These are phyloP conservation scores for Pogona vitticeps DNA, from an alignment of 2,113 vertebrate species.

Conservation along the genomic window DNA sequence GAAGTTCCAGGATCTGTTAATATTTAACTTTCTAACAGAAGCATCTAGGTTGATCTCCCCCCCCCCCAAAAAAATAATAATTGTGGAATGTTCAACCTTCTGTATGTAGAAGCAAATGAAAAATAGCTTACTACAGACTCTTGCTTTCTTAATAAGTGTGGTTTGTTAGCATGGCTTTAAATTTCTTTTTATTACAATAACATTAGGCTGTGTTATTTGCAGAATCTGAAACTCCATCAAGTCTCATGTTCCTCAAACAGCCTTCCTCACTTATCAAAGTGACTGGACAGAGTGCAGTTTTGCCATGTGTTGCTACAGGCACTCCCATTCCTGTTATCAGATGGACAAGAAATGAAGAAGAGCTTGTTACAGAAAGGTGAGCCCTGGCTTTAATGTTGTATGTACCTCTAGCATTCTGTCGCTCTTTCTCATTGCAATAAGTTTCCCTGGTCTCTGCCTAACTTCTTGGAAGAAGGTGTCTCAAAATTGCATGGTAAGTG, in stretches of 20 bases:
- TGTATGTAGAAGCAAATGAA: background rate
- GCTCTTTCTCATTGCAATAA: background rate
- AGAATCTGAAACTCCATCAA: conserved; percentile 80
- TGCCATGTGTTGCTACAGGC: conserved; percentile 84
- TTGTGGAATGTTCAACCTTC: background rate
- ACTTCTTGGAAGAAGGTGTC: background rate
- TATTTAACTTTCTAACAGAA: background rate
- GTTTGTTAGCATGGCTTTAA: background rate
- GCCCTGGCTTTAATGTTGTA: conserved; percentile 36
- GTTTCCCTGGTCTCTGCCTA: background rate
- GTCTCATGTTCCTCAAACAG: conserved; percentile 79
- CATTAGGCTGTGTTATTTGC: conserved; percentile 32
- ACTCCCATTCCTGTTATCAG: conserved; percentile 78
- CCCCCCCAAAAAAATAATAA: background rate
- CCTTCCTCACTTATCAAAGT: conserved; percentile 78
- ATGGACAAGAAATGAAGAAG: conserved; percentile 84
- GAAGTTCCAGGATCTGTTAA: no score
- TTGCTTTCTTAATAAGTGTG: background rate
- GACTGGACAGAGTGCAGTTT: conserved; percentile 77
- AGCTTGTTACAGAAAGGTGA: conserved; percentile 83
- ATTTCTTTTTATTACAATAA: background rate
- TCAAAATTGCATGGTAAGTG: background rate
- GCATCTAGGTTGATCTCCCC: no score
- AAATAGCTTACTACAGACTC: background rate
- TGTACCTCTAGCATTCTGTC: background rate